These are phyloP conservation scores for Epizoanthus illoricatus DNA, from an alignment of 92 coral and sea anemone species.

Conservation along the genomic window DNA sequence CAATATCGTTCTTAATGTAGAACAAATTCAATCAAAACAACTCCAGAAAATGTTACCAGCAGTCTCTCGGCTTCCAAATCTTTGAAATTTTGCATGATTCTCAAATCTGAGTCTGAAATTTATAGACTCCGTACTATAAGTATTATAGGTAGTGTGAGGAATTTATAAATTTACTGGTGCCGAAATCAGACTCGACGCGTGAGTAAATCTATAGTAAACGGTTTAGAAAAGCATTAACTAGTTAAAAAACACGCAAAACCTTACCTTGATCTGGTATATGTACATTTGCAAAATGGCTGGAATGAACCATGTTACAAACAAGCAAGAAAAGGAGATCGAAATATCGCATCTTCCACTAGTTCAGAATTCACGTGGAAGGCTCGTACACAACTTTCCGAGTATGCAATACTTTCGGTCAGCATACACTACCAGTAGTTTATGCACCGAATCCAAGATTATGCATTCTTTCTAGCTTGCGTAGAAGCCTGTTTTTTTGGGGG, in stretches of 20 bases:
- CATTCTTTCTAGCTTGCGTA: too few relatives aligned
- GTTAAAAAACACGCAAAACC: not conserved
- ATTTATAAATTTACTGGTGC: too few relatives aligned
- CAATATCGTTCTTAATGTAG: not conserved
- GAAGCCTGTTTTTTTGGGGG: too few relatives aligned
- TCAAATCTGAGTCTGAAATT: too few relatives aligned
- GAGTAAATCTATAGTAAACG: not conserved
- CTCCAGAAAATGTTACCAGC: too few relatives aligned
- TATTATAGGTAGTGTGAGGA: too few relatives aligned
- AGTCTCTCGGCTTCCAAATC: too few relatives aligned
- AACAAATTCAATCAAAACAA: too few relatives aligned
- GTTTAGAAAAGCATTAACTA: not conserved
- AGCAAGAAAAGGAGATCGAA: not conserved
- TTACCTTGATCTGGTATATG: conserved; percentile 34
- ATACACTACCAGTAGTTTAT: not conserved
- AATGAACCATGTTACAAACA: conserved; percentile 4
- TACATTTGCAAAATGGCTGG: conserved; percentile 32
- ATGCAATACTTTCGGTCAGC: conserved; percentile 11
- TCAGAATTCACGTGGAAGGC: not conserved
- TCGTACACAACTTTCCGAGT: not conserved
- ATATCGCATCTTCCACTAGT: not conserved
- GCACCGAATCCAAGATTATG: too few relatives aligned
- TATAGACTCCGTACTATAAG: too few relatives aligned
- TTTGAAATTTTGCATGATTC: too few relatives aligned
- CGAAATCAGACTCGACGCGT: not conserved